Conservation (phyloP, 2,797 vertebrate genomes). For the Brachyrhaphis roseni region DNA sequence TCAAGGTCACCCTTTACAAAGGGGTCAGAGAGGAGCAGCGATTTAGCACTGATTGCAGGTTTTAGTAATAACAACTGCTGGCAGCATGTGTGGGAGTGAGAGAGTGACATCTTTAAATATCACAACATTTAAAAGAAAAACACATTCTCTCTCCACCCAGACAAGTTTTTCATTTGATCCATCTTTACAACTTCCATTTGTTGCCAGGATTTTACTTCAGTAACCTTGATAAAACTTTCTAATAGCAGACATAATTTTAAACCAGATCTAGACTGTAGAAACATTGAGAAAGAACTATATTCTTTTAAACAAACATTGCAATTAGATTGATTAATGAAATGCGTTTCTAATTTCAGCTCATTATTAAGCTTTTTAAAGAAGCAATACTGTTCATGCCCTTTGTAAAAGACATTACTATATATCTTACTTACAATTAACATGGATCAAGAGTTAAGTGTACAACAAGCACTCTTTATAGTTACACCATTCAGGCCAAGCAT, state of each 20-base stretch:
- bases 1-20: not conserved
- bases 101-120: not conserved
- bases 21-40: not conserved
- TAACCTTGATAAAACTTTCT: not conserved
- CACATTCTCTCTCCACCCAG: not conserved
- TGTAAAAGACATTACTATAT: not conserved
- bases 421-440: not conserved
- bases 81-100: constrained; percentile 17
- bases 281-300: not conserved
- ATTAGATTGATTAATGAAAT: not conserved
- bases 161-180: not conserved
- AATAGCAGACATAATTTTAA: not conserved
- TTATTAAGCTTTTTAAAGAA: not conserved
- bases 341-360: not conserved
- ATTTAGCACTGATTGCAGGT: constrained; percentile 34
- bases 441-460: not conserved
- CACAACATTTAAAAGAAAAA: not conserved
- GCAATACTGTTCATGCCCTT: not conserved
- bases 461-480: not conserved
- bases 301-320: not conserved
- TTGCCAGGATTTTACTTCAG: not conserved
- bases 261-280: not conserved
- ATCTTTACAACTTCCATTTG: not conserved
- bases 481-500: not conserved
- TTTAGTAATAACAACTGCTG: constrained; percentile 18